A percentile compares a stretch with the other conserved stretches of the same genome.
These are phyloP conservation scores for Pica pica DNA, from an alignment of 2,113 vertebrate species.

Conservation along the genomic window DNA sequence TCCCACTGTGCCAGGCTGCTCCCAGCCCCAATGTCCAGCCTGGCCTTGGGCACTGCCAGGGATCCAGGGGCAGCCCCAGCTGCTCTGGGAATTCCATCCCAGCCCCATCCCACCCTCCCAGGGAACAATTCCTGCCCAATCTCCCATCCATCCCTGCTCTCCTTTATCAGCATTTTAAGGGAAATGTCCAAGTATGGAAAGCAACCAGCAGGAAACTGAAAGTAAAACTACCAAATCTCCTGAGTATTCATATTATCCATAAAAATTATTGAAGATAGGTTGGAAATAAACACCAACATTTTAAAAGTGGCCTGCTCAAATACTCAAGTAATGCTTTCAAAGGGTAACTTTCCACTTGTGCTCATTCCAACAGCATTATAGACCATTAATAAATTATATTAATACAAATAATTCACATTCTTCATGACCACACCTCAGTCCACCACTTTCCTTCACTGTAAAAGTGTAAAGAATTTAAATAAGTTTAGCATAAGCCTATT, in stretches of 20 bases:
- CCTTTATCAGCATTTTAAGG: background rate
- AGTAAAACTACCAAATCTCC: background rate
- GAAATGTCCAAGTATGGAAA: background rate
- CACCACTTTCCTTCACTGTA: background rate
- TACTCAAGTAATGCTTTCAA: background rate
- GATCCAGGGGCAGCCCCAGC: background rate
- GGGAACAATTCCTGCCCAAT: background rate
- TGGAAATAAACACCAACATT: background rate
- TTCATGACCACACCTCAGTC: background rate
- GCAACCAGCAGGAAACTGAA: background rate
- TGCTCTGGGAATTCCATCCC: background rate
- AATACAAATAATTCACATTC: constrained; percentile 19
- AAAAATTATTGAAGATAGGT: background rate
- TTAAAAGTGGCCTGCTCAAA: background rate
- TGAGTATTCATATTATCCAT: background rate
- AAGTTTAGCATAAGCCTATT: background rate
- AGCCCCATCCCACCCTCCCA: background rate
- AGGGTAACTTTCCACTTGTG: background rate
- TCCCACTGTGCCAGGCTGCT: background rate
- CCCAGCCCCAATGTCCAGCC: background rate
- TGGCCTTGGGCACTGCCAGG: background rate
- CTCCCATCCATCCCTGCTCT: background rate
- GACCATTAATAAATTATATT: constrained; percentile 4
- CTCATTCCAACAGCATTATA: background rate
- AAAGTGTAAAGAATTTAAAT: background rate